Evolutionary conservation across 2,797 vertebrate genomes (phyloP).

Genomic region (Acanthurus leucopareius): DNA sequence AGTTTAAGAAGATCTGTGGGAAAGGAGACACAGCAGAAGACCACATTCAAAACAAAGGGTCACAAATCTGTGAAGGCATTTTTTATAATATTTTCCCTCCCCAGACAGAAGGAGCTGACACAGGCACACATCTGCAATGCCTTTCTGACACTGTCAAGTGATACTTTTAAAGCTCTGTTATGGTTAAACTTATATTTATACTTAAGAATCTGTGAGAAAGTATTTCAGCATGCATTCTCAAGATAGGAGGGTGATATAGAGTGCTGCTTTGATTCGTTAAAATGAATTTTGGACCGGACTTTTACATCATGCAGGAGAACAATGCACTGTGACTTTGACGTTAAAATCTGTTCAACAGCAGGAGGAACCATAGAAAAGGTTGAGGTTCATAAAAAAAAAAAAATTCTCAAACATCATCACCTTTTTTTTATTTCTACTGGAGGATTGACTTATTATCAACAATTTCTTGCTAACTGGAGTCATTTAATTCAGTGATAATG

Average conservation of each 20-base stretch:
- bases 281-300: background rate
- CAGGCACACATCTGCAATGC: constrained; percentile 65
- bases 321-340: background rate
- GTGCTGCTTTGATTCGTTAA: background rate
- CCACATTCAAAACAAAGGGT: constrained; percentile 65
- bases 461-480: background rate
- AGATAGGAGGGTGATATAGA: constrained; percentile 29
- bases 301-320: background rate
- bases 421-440: background rate
- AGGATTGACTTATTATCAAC: background rate
- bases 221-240: constrained; percentile 65
- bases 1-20: constrained; percentile 64
- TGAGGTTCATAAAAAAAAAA: background rate
- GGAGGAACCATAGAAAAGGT: background rate
- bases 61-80: constrained; percentile 65
- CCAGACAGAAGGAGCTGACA: constrained; percentile 61
- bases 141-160: constrained; percentile 75
- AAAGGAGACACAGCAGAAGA: constrained; percentile 53
- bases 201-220: constrained; percentile 75
- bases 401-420: background rate
- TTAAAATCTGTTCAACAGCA: background rate
- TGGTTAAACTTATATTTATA: constrained; percentile 69
- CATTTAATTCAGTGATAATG: background rate
- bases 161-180: constrained; percentile 77
- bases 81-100: constrained; percentile 61